Evolutionary conservation across 2,888 invertebrate species (phyloP).

Genomic region (Melieria picta): DNA sequence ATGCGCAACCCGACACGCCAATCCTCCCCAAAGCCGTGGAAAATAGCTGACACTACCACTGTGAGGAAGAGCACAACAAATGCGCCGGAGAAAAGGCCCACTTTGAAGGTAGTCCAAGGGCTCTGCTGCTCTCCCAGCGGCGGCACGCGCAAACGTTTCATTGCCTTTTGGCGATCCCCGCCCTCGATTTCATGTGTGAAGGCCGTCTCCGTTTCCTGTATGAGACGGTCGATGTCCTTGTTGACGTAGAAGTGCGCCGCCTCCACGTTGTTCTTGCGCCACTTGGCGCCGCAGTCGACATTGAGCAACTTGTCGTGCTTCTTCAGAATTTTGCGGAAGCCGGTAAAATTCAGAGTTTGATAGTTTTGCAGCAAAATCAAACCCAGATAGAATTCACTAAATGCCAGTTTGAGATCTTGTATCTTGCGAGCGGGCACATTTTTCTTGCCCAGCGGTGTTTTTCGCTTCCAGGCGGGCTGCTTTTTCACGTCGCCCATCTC

Average conservation of each 20-base stretch:
- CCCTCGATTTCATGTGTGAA: constrained; percentile 78
- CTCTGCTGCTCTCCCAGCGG: constrained; percentile 86
- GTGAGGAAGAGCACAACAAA: constrained; percentile 80
- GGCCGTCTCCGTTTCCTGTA: constrained; percentile 79
- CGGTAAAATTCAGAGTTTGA: constrained; percentile 88
- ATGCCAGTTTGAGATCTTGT: constrained; percentile 86
- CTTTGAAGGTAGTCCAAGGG: constrained; percentile 85
- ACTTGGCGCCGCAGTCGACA: constrained; percentile 78
- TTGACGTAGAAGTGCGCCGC: constrained; percentile 85
- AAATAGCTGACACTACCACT: constrained; percentile 76
- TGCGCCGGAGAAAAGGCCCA: constrained; percentile 85
- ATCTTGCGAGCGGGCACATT: constrained; percentile 74
- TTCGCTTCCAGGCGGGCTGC: constrained; percentile 62
- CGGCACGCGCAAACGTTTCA: constrained; percentile 87
- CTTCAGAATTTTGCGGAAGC: constrained; percentile 89
- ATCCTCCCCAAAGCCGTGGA: constrained; percentile 67
- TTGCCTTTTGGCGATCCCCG: constrained; percentile 85
- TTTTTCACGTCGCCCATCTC: constrained; percentile 65
- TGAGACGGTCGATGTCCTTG: constrained; percentile 85
- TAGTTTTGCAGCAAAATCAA: constrained; percentile 88
- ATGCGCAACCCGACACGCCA: constrained; percentile 78
- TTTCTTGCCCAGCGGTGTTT: constrained; percentile 64
- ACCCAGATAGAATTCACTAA: constrained; percentile 89
- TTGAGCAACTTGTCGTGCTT: constrained; percentile 85
- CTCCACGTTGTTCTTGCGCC: constrained; percentile 83